These are phyloP conservation scores for Morone chrysops DNA, from an alignment of 2,113 vertebrate species.

Conservation along the genomic window DNA sequence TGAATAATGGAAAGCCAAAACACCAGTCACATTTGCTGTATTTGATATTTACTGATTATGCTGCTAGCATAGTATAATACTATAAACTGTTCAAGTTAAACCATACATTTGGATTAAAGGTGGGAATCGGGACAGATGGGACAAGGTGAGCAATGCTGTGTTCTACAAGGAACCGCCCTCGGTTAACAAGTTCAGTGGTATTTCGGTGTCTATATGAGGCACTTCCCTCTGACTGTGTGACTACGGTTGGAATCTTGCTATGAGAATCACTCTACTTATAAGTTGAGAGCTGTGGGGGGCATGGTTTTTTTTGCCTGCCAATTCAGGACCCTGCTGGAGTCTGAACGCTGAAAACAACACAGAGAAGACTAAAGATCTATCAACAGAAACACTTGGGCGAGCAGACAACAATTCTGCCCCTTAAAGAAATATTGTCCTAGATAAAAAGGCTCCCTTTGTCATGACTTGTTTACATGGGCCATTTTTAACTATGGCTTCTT, in stretches of 20 bases:
- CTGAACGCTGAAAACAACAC: constrained; percentile 34
- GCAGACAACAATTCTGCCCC: background rate
- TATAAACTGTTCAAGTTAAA: background rate
- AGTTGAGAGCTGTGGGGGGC: constrained; percentile 18
- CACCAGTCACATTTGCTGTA: background rate
- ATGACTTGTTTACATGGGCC: no score
- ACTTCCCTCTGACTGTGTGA: constrained; percentile 14
- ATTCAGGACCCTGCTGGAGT: constrained; percentile 52
- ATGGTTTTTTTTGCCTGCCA: constrained; percentile 36
- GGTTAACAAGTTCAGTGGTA: background rate
- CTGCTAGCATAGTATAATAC: background rate
- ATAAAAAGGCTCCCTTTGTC: no score
- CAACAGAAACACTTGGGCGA: background rate
- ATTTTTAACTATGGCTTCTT: no score
- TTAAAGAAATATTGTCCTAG: background rate
- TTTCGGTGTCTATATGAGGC: background rate
- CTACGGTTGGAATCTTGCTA: background rate
- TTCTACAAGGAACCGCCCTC: background rate
- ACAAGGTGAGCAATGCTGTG: background rate
- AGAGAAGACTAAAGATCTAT: background rate
- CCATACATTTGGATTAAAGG: background rate
- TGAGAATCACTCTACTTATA: constrained; percentile 25
- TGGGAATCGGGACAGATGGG: background rate
- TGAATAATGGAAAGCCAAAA: background rate
- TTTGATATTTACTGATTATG: background rate